These are phyloP conservation scores for Calliscelio sp. DNA, from an alignment of 2,888 invertebrate genomes.

Conservation along the genomic window DNA sequence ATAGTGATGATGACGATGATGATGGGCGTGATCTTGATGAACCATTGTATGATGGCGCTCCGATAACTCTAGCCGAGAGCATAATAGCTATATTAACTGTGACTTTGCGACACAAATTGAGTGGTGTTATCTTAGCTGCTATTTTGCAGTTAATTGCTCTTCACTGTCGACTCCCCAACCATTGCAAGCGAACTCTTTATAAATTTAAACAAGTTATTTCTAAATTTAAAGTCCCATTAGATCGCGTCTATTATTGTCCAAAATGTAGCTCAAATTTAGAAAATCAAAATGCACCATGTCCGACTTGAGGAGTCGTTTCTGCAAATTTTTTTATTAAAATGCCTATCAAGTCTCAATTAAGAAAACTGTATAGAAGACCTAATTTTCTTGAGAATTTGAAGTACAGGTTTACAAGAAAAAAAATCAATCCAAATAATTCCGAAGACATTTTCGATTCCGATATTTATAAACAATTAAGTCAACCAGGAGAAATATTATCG, in stretches of 20 bases:
- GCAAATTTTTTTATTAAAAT: conserved; percentile 13
- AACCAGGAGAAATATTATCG: not conserved
- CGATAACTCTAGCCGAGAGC: not conserved
- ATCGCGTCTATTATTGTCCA: conserved; percentile 15
- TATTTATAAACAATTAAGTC: conserved; percentile 2
- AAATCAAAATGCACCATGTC: not conserved
- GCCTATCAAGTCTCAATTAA: not conserved
- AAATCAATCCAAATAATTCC: conserved; percentile 1
- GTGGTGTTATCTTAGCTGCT: not conserved
- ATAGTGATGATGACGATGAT: not conserved
- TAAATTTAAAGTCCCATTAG: conserved; percentile 27
- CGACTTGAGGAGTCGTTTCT: not conserved
- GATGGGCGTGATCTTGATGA: not conserved
- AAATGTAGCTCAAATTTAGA: not conserved
- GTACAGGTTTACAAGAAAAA: not conserved
- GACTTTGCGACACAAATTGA: not conserved
- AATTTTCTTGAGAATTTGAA: not conserved
- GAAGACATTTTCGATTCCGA: conserved; percentile 27
- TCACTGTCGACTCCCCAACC: conserved; percentile 2
- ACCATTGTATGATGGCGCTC: not conserved
- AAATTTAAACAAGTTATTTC: conserved; percentile 20
- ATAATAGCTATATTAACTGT: not conserved
- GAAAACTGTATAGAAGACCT: not conserved
- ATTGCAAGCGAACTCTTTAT: conserved; percentile 13
- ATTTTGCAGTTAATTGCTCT: not conserved